A percentile compares a stretch with the other conserved stretches of the same genome.
These are phyloP conservation scores for Xestobium rufovillosum DNA, from an alignment of 2,888 invertebrate genomes.

Conservation along the genomic window DNA sequence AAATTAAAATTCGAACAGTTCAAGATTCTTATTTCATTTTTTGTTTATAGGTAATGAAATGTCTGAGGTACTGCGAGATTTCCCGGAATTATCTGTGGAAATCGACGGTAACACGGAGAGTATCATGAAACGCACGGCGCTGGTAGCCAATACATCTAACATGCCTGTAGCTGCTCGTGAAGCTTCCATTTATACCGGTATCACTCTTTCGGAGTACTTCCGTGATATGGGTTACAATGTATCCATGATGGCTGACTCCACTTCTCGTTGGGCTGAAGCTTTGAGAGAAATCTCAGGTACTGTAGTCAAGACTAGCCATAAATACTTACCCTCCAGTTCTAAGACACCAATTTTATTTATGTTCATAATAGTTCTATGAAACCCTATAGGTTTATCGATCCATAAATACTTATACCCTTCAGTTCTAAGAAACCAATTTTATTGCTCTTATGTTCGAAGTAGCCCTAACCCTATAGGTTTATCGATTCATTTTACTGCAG, in stretches of 20 bases:
- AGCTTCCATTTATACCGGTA: conserved; percentile 99
- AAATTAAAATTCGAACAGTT: conserved; percentile 1
- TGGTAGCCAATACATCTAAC: conserved; percentile 99
- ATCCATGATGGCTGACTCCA: conserved; percentile 99
- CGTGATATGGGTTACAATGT: conserved; percentile 99
- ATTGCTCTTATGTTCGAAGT: too few species aligned
- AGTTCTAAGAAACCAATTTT: too few species aligned
- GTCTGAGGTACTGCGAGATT: conserved; percentile 98
- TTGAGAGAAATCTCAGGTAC: conserved; percentile 94
- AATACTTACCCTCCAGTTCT: too few species aligned
- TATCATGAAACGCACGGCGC: conserved; percentile 99
- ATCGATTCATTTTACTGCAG: too few species aligned
- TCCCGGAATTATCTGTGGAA: conserved; percentile 96
- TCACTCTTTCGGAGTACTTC: conserved; percentile 99
- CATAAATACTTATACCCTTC: not conserved
- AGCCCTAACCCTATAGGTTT: too few species aligned
- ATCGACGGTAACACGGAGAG: conserved; percentile 95
- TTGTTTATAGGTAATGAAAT: conserved; percentile 79
- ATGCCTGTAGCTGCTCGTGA: conserved; percentile 99
- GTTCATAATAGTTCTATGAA: too few species aligned
- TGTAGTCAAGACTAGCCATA: too few species aligned
- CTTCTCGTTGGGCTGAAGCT: conserved; percentile 99
- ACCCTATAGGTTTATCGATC: too few species aligned
- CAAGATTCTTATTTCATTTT: conserved; percentile 11
- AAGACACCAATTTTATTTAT: not conserved